Evolutionary conservation across 2,113 vertebrate genomes (phyloP), one percentile per base, ranked within the genome.

Genomic region (Apodemus speciosus): DNA sequence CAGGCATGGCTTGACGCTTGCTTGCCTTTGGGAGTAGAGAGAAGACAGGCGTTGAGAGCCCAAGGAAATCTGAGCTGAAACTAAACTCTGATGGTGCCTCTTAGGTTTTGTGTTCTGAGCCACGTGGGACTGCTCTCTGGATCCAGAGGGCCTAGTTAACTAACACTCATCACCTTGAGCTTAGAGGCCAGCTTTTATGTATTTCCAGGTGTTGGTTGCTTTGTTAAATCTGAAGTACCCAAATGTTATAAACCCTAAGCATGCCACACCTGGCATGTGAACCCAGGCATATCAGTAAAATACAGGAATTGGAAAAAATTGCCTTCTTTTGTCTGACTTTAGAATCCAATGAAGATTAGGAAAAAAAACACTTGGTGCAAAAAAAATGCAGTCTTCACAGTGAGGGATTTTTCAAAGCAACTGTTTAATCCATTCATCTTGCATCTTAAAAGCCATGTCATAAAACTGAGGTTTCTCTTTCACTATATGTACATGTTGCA

Each of bases 161-260:
- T 79, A 95, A 88, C 96, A 96, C 94, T 95, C 95, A 96, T 95
- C 96, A 94, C 96, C 93, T 88, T 88, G 81, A 6, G 27, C 79
- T 85, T 92, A 93, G 73, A 88, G 90, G 91, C 72, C 92, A 53
- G 95, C 96, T 97, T 96, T 97, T 97, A 97, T 97, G 96, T 96
- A 91, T 91, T 94, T 94, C 95, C 97, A 97, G 96, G 96, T 97
- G 97, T 93, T 85, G 87, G 95, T 90, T 90, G 96, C 91, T 95
- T 94, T 95, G 96, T 96, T 97, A 97, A 96, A 94, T 91, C 91
- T 96, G 88, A 62, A 85, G 81, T 93, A 93, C 95, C 96, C 84
- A 51, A 73, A 81, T 27, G 92, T 97, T 96, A 95, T 96, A 97
- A 97, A 97, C 79, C 91, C 53, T 62, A 75, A 94, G 76, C 72